Base-by-base conservation (phyloP, 1,140 invertebrate species). In the Stratiolaelaps scimitus region DNA sequence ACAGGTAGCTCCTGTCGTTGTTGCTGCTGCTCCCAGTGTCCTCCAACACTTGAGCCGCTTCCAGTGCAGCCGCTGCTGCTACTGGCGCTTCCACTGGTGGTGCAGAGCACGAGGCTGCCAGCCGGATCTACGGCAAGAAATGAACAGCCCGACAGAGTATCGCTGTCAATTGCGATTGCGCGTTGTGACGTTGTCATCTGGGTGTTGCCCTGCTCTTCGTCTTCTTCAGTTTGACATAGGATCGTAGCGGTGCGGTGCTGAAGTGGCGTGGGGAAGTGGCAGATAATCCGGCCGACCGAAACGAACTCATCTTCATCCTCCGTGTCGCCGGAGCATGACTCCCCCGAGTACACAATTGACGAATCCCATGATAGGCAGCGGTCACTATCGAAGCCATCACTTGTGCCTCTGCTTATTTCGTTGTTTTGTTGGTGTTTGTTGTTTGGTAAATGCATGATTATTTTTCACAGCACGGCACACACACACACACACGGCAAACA, bases 111-210 rank as follows among this genome's bases (percentile, higher is more conserved):
- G 13, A 60, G 34, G 34, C 53, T 60, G 34, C 53, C 53, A 60
- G 53, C 53, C 20, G 53, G 53, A 34, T 60, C 53, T 60, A 60
- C 53, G 26, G 53, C 53, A 26, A 60, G 53, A 26, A 60, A 60
- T 40, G 34, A 10, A 10, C 34, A 40, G 10, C 10, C 5, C 34
- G 10, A 4, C 4, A 40, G 34, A 4, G 34, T 40, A 40, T 10
- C 0, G 34, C 10, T 40, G 34, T 40, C 34, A 4, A 10, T 40
- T 40, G 34, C 34, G 34, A 10, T 10, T 10, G 34, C 10, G 34
- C 10, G 10, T 40, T 40, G 34, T 6, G 34, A 40, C 10, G 34
- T 40, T 10, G 34, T 40, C 10, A 40, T 10, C 34, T 40, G 34
- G 34, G 10, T 10, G 34, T 4, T 10, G 34, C 10, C 34, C 4